Base-by-base conservation (phyloP, 2,888 invertebrate genomes). In the Dorcus hopei region DNA sequence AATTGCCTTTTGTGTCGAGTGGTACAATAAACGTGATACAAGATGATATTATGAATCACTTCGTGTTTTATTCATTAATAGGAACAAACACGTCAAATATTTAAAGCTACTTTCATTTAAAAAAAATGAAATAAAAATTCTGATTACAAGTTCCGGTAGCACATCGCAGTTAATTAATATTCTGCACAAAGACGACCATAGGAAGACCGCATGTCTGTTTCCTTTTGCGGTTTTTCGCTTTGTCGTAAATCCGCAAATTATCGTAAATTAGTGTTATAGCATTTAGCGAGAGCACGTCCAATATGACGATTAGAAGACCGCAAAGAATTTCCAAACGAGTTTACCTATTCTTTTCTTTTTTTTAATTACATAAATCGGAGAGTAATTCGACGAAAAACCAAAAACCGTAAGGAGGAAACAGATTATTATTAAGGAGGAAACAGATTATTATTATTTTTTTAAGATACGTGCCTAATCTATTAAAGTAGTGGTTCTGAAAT, bases 131-230 rank as follows among this genome's bases (percentile, higher is more conserved):
- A 41, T 14, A 2, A 11, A 42, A 42, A 42, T 42, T 42, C 11
- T 6, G 42, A 42, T 42, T 42, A 16, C 14, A n/a, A 19, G 9
- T 19, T 45, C 45, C 45, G 45, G 45, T 45, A 45, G 45, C 14
- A 45, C 45, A 45, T 45, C 45, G 45, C 23, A 11, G 8, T 45
- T 45, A 45, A 45, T 45, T 45, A 45, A 45, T 19, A n/a, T 45
- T 19, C 19, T 19, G 16, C n/a, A 45, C 39, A 39, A 26, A 57
- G 63, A 63, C 50, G 58, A 55, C 54, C 55, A 61, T 49, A 60
- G 64, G 64, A 64, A 61, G 60, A 60, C 60, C 58, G 50, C 60
- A 60, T 52, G 49, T 64, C 58, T 58, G 59, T 54, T 62, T 64
- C 64, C 64, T 61, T 56, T 60, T 59, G 54, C 33, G 57, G 57